Evolutionary conservation across 2,888 invertebrate species (phyloP), one percentile per base, ranked within the genome.

Genomic region (Macropis europaea): DNA sequence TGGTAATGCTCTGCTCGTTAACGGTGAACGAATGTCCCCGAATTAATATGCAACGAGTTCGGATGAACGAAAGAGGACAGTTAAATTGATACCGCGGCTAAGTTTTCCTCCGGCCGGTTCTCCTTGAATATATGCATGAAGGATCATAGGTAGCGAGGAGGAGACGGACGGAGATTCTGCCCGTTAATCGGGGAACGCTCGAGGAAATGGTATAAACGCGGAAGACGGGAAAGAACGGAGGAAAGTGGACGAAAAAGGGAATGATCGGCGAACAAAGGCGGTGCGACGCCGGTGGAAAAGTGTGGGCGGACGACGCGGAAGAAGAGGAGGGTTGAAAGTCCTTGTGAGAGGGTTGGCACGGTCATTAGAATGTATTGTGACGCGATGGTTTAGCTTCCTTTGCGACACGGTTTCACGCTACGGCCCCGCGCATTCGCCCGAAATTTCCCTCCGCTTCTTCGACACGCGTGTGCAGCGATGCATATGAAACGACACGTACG

Each of bases 301-400:
- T 47, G 60, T 34, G 26, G 59, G 47, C 34, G 40, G 53, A 26
- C 38, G 50, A 24, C 47, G 11, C 17, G 6, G 3, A 1, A 28
- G 43, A 45, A 48, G 68, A 54, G 62, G 61, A 53, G 30, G 62
- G 59, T 38, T 53, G 61, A 62, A 62, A 54, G 62, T 67, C 52
- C 60, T 72, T 26, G 48, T 62, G 34, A 45, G 13, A 32, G 42
- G 43, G 71, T 57, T 62, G 53, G 34, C 62, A 71, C 73, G 82
- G 84, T 89, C 88, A 88, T 89, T 89, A 89, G 88, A 85, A 85
- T 81, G 85, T 82, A 89, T 89, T 88, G 88, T 89, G 75, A 73
- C 68, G 76, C 77, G 76, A 82, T 79, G 81, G 82, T 85, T 83
- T 82, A 81, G 81, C 67, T 85, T 84, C 75, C 77, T 73, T 78